Evolutionary conservation across 2,888 invertebrate genomes (phyloP).

Genomic region (Xiphydria camelus): DNA sequence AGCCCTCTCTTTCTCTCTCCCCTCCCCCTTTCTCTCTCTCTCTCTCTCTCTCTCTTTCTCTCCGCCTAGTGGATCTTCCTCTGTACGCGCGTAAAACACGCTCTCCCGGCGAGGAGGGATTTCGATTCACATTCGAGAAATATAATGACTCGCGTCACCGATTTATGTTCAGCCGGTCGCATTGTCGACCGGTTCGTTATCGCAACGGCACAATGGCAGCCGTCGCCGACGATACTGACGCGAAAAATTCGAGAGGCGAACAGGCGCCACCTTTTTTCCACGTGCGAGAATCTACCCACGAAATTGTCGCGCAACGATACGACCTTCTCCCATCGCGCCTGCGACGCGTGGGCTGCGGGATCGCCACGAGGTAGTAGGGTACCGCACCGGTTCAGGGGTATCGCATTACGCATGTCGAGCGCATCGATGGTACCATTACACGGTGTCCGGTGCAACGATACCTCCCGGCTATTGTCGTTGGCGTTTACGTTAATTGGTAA

Average conservation of each 20-base stretch:
- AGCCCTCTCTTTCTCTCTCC: constrained; percentile 11
- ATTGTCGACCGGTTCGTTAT: constrained; percentile 18
- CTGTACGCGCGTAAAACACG: neutral
- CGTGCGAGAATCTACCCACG: no score
- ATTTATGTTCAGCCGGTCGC: constrained; percentile 25
- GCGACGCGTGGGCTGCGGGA: no score
- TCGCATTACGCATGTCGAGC: no score
- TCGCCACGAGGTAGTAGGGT: no score
- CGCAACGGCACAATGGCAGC: constrained; percentile 5
- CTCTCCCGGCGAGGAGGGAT: constrained; percentile 6
- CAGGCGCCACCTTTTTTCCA: no score
- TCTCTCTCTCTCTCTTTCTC: no score
- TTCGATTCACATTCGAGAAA: constrained; percentile 40
- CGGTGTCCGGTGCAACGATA: constrained; percentile 38
- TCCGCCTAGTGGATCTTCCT: constrained; percentile 20
- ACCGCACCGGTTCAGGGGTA: constrained; percentile 13
- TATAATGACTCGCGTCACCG: constrained; percentile 36
- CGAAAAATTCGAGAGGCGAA: no score
- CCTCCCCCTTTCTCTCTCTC: no score
- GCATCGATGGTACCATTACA: no score
- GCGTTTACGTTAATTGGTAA: constrained; percentile 48
- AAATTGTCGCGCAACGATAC: no score
- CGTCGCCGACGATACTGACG: no score
- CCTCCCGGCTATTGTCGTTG: constrained; percentile 46
- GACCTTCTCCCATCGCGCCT: no score